These are phyloP conservation scores for Petrophora chlorosata DNA, from an alignment of 2,888 invertebrate genomes.

Conservation along the genomic window DNA sequence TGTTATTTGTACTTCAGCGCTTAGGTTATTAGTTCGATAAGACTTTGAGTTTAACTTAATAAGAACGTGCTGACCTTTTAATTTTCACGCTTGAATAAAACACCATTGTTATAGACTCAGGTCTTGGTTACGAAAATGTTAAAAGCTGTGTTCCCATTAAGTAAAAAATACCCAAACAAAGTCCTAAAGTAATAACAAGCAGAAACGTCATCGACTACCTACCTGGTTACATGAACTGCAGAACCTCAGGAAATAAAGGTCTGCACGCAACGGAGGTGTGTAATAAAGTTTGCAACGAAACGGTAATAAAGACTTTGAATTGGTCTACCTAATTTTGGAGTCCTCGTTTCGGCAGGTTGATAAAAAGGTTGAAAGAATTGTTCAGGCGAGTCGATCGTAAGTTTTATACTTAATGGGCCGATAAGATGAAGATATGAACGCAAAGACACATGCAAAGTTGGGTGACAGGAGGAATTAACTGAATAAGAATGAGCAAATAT, in stretches of 20 bases:
- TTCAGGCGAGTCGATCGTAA: background rate
- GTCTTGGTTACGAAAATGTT: no score
- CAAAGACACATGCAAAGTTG: no score
- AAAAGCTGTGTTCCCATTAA: constrained; percentile 2
- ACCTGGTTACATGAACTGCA: constrained; percentile 3
- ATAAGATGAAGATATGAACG: no score
- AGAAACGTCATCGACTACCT: constrained; percentile 5
- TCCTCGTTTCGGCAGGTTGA: background rate
- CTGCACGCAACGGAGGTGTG: background rate
- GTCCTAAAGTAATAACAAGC: background rate
- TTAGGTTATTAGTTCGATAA: no score
- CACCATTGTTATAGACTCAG: no score
- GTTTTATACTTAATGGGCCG: constrained; percentile 6
- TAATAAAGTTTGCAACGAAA: constrained; percentile 9
- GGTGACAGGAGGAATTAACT: no score
- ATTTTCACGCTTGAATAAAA: no score
- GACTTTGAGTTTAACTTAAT: no score
- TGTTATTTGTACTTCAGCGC: no score
- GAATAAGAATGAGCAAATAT: no score
- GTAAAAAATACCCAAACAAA: constrained; percentile 3
- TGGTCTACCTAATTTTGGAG: constrained; percentile 3
- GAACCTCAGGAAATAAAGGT: background rate
- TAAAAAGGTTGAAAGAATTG: constrained; percentile 6
- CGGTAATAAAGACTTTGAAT: constrained; percentile 10
- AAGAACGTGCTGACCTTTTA: no score